Conservation (phyloP, 2,797 vertebrate species). For the Zalophus californianus region DNA sequence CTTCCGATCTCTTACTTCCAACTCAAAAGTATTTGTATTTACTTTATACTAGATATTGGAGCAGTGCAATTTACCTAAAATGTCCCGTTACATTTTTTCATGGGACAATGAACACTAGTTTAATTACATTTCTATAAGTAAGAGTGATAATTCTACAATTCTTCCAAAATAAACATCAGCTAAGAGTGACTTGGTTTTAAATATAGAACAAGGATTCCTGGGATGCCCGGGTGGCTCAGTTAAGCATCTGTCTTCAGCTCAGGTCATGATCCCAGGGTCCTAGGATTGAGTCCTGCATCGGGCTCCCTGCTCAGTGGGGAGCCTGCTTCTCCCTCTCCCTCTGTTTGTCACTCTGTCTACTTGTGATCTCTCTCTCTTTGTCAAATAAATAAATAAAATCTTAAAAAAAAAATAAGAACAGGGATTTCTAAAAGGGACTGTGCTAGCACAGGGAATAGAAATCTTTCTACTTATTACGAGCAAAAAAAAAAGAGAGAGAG, state of each 20-base stretch:
- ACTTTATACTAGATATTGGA: not conserved
- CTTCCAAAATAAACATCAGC: not conserved
- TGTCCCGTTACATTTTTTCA: not conserved
- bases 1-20: not conserved
- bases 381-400: too few relatives aligned
- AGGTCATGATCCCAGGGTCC: too few relatives aligned
- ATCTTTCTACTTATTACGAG: not conserved
- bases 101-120: not conserved
- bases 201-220: not conserved
- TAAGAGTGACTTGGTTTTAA: not conserved
- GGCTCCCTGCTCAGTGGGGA: too few relatives aligned
- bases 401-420: not conserved
- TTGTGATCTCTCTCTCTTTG: too few relatives aligned
- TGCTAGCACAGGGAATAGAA: not conserved
- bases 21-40: not conserved
- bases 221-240: too few relatives aligned
- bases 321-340: too few relatives aligned
- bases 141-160: not conserved
- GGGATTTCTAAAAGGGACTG: not conserved
- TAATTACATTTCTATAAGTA: not conserved
- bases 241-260: too few relatives aligned
- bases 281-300: too few relatives aligned
- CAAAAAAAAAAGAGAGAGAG: not conserved
- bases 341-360: too few relatives aligned
- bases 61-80: not conserved